Conservation (phyloP, 2,888 invertebrate species). For the Nemoura dubitans region DNA sequence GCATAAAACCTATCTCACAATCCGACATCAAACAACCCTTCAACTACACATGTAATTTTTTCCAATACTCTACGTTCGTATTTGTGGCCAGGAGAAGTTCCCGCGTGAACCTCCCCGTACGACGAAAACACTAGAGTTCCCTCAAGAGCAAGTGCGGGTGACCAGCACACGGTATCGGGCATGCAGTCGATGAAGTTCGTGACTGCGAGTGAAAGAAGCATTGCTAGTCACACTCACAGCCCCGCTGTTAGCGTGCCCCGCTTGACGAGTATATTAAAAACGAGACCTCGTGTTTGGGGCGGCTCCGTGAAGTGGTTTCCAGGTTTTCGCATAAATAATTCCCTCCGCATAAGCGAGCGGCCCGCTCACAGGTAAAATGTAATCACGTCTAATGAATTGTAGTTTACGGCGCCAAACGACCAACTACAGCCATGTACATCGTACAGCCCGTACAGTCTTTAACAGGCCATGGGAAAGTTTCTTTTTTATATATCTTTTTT, state of each 20-base stretch:
- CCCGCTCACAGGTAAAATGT: not conserved
- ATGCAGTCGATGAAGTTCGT: too few relatives aligned
- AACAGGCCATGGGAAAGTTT: not conserved
- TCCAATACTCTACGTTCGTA: too few relatives aligned
- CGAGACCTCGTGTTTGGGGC: not conserved
- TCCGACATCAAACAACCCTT: too few relatives aligned
- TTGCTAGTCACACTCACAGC: too few relatives aligned
- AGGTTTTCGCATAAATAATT: conserved; percentile 12
- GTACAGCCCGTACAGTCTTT: not conserved
- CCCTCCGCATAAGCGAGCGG: not conserved
- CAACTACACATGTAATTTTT: too few relatives aligned
- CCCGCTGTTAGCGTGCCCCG: not conserved
- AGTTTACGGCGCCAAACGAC: not conserved
- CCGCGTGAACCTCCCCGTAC: too few relatives aligned
- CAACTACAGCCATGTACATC: not conserved
- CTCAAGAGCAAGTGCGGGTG: too few relatives aligned
- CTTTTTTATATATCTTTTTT: not conserved
- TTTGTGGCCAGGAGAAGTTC: too few relatives aligned
- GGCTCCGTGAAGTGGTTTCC: not conserved
- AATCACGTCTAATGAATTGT: conserved; percentile 12
- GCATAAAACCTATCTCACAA: too few relatives aligned
- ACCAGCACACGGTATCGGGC: too few relatives aligned
- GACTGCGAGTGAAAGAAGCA: too few relatives aligned
- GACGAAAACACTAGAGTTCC: too few relatives aligned
- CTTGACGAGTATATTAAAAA: conserved; percentile 7